A percentile compares a stretch with the other conserved stretches of the same genome.
Evolutionary conservation across 2,888 invertebrate genomes (phyloP).

Genomic region (Sepioteuthis lessoniana): DNA sequence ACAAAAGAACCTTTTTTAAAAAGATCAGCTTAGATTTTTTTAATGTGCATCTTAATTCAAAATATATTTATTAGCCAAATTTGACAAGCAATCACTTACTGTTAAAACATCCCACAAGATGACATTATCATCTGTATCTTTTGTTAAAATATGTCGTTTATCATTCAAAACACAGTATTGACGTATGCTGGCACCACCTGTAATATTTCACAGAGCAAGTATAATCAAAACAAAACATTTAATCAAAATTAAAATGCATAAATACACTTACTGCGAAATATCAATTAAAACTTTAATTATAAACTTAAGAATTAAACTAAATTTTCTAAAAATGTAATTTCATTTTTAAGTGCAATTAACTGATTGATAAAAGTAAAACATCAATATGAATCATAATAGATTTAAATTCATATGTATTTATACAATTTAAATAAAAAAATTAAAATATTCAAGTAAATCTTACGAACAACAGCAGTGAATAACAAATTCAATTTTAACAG

Average conservation of each 20-base stretch:
- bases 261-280: neutral
- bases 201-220: constrained; percentile 36
- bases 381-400: neutral
- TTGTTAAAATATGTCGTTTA: constrained; percentile 94
- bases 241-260: neutral
- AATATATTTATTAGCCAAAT: neutral
- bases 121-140: constrained; percentile 92
- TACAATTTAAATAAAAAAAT: neutral
- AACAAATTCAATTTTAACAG: neutral
- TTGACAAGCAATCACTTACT: constrained; percentile 76
- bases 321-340: neutral
- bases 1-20: neutral
- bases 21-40: neutral
- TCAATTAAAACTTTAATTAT: neutral
- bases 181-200: constrained; percentile 93
- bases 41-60: neutral
- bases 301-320: neutral
- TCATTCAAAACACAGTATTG: constrained; percentile 95
- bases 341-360: neutral
- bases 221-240: neutral
- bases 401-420: neutral
- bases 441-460: neutral
- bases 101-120: constrained; percentile 94
- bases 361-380: neutral
- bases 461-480: too few relatives aligned